A percentile compares a stretch with the other conserved stretches of the same genome.
phyloP scores from a whole-genome alignment of 1,140 invertebrate genomes.

The Drosophila hydei region DNA sequence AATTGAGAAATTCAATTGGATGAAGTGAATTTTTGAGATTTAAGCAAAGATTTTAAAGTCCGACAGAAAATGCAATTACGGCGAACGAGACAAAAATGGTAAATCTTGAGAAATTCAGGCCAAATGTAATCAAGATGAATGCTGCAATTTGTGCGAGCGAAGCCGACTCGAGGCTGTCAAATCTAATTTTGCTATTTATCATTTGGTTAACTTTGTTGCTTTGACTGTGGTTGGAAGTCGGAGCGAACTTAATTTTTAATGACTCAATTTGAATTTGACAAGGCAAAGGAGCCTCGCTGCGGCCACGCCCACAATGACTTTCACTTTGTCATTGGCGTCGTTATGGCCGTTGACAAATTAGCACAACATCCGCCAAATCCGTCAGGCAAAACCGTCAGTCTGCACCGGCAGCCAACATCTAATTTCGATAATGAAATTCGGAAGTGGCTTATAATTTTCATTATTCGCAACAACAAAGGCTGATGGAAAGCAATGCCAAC shows the following conservation, averaged over 20 bases:
- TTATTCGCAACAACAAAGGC: conserved; percentile 60
- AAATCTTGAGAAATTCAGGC: conserved; percentile 40
- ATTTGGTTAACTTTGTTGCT: conserved; percentile 71
- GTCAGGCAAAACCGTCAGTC: conserved; percentile 39
- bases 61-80: conserved; percentile 5
- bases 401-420: conserved; percentile 50
- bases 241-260: conserved; percentile 79
- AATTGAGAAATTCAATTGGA: background rate
- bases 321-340: conserved; percentile 59
- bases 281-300: conserved; percentile 56
- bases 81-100: conserved; percentile 20
- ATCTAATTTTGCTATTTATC: conserved; percentile 81
- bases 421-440: conserved; percentile 82
- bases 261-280: conserved; percentile 82
- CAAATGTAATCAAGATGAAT: conserved; percentile 80
- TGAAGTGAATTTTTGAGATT: background rate
- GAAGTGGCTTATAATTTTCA: conserved; percentile 77
- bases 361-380: conserved; percentile 73
- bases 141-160: conserved; percentile 68
- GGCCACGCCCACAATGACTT: conserved; percentile 68
- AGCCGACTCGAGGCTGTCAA: conserved; percentile 58
- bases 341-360: conserved; percentile 78
- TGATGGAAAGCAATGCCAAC: conserved; percentile 25
- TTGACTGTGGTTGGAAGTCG: conserved; percentile 28
- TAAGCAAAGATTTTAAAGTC: conserved; percentile 4